Evolutionary conservation across 2,888 invertebrate genomes (phyloP).

Genomic region (Aplocera efformata): DNA sequence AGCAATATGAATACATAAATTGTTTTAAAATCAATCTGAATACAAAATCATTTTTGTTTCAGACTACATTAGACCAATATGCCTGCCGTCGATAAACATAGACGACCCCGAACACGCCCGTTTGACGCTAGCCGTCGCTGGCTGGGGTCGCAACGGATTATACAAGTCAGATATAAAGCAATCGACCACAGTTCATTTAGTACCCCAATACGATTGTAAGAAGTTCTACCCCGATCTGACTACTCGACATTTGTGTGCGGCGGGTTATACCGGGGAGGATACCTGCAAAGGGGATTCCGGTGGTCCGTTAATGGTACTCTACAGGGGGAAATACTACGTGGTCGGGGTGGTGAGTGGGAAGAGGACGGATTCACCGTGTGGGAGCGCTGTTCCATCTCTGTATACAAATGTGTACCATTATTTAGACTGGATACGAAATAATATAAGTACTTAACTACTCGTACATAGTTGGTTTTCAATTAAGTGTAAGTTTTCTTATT

Average conservation of each 20-base stretch:
- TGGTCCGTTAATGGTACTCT: conserved; percentile 66
- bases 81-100: conserved; percentile 60
- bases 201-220: conserved; percentile 54
- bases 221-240: conserved; percentile 52
- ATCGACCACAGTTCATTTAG: conserved; percentile 60
- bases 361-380: conserved; percentile 62
- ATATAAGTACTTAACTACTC: conserved; percentile 36
- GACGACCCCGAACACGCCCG: conserved; percentile 54
- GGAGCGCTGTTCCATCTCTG: conserved; percentile 63
- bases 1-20: too few relatives aligned
- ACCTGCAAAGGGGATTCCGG: conserved; percentile 74
- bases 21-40: not conserved
- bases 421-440: conserved; percentile 55
- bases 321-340: conserved; percentile 57
- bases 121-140: conserved; percentile 59
- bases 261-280: conserved; percentile 62
- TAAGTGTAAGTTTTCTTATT: too few relatives aligned
- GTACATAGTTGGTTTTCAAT: too few relatives aligned
- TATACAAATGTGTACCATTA: conserved; percentile 68
- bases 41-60: conserved; percentile 27
- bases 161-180: conserved; percentile 60
- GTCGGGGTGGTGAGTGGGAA: conserved; percentile 72
- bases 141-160: conserved; percentile 66
- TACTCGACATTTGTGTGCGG: conserved; percentile 61
- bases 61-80: conserved; percentile 69